phyloP scores from a whole-genome alignment of 2,888 invertebrate genomes.

The Tholera decimalis region DNA sequence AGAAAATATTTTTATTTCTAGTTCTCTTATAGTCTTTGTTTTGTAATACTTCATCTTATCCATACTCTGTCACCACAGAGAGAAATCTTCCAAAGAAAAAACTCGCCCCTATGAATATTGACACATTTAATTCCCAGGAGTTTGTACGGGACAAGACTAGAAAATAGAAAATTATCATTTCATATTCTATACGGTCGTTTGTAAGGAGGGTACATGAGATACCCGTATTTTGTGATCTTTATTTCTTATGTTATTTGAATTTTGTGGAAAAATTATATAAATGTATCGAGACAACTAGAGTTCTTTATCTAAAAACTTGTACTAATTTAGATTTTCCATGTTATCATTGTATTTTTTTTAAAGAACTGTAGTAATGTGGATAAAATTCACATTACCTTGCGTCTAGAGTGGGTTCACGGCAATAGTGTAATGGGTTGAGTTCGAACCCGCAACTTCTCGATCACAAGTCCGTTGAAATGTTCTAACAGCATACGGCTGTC shows the following conservation, averaged over 20 bases:
- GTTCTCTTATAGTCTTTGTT: neutral
- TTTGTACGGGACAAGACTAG: slow-evolving; percentile 41
- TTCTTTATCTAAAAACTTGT: neutral
- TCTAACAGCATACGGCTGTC: too few species aligned
- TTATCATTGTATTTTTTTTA: too few species aligned
- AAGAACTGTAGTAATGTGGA: too few species aligned
- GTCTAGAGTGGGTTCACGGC: too few species aligned
- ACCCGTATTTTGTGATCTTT: slow-evolving; percentile 24
- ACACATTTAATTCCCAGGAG: slow-evolving; percentile 61
- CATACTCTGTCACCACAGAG: neutral
- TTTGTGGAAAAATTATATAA: slow-evolving; percentile 7
- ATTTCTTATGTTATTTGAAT: slow-evolving; percentile 15
- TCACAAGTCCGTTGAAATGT: too few species aligned
- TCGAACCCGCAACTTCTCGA: too few species aligned
- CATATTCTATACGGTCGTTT: slow-evolving; percentile 45
- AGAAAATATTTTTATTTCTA: too few species aligned
- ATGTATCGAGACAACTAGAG: neutral
- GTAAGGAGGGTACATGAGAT: slow-evolving; percentile 12
- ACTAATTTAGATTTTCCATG: neutral
- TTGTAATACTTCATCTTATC: slow-evolving; percentile 8
- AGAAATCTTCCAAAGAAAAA: slow-evolving; percentile 52
- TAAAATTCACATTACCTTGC: too few species aligned
- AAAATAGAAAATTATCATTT: slow-evolving; percentile 64
- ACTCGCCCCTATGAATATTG: slow-evolving; percentile 59
- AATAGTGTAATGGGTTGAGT: too few species aligned